These are phyloP conservation scores for Ancistrus triradiatus DNA, from an alignment of 2,113 vertebrate species.

Conservation along the genomic window DNA sequence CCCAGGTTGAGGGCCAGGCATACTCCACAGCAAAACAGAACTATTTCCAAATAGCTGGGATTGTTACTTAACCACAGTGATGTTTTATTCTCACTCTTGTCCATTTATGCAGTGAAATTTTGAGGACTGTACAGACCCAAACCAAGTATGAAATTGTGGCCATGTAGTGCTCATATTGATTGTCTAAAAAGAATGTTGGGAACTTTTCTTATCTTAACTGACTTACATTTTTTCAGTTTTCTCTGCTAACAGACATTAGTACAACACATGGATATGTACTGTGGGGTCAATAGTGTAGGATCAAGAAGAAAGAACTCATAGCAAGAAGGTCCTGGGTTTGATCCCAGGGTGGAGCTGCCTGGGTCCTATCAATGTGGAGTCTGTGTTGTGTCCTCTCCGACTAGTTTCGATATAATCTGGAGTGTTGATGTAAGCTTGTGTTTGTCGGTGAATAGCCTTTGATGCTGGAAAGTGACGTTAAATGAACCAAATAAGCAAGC, in stretches of 20 bases:
- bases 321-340: too few species aligned
- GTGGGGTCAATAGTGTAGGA: conserved; percentile 23
- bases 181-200: background rate
- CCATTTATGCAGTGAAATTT: conserved; percentile 29
- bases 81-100: conserved; percentile 45
- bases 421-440: too few species aligned
- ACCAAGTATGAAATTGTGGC: conserved; percentile 7
- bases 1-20: too few species aligned
- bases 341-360: too few species aligned
- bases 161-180: background rate
- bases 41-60: conserved; percentile 49
- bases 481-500: conserved; percentile 18
- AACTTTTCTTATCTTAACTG: background rate
- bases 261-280: conserved; percentile 19
- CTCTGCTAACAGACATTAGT: conserved; percentile 7
- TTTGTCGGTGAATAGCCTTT: too few species aligned
- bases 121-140: conserved; percentile 21
- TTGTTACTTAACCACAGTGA: conserved; percentile 49
- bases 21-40: conserved; percentile 54
- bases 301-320: too few species aligned
- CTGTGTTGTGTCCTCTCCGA: too few species aligned
- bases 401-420: too few species aligned
- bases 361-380: too few species aligned
- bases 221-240: background rate
- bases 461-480: too few species aligned